Conservation (phyloP, 2,888 invertebrate genomes). For the Neocrepidodera transversa region DNA sequence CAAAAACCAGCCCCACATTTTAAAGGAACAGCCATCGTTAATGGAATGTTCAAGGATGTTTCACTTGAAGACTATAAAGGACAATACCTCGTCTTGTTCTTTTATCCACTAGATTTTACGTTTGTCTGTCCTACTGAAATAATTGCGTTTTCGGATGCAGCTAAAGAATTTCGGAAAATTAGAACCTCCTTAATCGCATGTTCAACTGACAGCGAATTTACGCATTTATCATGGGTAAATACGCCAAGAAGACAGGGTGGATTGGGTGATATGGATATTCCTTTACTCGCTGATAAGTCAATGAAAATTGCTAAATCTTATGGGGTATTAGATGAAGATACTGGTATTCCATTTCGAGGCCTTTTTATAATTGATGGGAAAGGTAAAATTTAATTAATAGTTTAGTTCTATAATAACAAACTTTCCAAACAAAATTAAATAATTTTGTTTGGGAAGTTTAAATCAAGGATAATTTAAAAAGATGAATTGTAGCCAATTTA, state of each 20-base stretch:
- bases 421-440: no score
- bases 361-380: conserved; percentile 93
- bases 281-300: conserved; percentile 92
- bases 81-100: conserved; percentile 88
- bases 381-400: conserved; percentile 38
- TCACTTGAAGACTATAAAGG: conserved; percentile 79
- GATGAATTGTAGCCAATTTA: no score
- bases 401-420: no score
- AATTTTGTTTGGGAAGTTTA: no score
- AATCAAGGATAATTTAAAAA: no score
- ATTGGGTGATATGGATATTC: conserved; percentile 92
- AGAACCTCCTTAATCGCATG: conserved; percentile 87
- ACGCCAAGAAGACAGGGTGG: conserved; percentile 95
- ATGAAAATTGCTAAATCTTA: conserved; percentile 85
- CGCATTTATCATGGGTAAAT: conserved; percentile 96
- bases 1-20: conserved; percentile 79
- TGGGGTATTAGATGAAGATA: conserved; percentile 89
- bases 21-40: conserved; percentile 79
- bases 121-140: conserved; percentile 95
- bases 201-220: conserved; percentile 96
- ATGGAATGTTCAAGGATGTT: conserved; percentile 84
- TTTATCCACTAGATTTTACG: conserved; percentile 89
- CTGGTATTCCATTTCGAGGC: conserved; percentile 92
- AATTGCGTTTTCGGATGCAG: conserved; percentile 94
- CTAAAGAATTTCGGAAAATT: conserved; percentile 81